Evolutionary conservation across 2,888 invertebrate species (phyloP), one percentile per base, ranked within the genome.

Genomic region (Melanargia galathea): DNA sequence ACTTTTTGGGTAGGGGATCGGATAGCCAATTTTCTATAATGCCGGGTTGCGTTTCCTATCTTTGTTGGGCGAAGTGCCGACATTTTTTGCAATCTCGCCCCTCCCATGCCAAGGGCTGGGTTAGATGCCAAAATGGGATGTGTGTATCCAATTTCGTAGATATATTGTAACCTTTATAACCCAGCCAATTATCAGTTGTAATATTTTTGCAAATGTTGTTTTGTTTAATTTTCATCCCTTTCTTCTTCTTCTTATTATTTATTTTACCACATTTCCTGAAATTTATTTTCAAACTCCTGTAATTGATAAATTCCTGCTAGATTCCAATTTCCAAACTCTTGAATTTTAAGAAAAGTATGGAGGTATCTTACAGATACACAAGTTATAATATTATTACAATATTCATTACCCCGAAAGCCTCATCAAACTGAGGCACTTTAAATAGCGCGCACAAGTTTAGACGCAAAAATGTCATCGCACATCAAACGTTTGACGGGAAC

Each of bases 21-120:
- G 73, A 78, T 80, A 80, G 80, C 82, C 88, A 90, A 89, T 89
- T 90, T 88, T 84, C 84, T 85, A 79, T 88, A 89, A 90, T 90
- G 87, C 86, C 82, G 83, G 87, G 84, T 81, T 89, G 83, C 82
- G 82, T 87, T 86, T 82, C 80, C 86, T 86, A 84, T 86, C 87
- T 88, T 87, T 89, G 87, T 84, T 74, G 82, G 77, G 76, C 71
- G 75, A 81, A 79, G 79, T 75, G 87, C 88, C 90, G 88, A 82
- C 86, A 70, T 88, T 90, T 90, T 88, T 90, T 89, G 84, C 82
- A 80, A 76, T 69, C 69, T 71, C 71, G 69, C 72, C 70, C 80
- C 78, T 82, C 84, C 84, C 84, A 83, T 81, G 80, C 81, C 78
- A 75, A 73, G 72, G 75, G 73, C 73, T 75, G 78, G 81, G 78